A percentile compares a stretch with the other conserved stretches of the same genome.
Conservation (phyloP, 2,888 invertebrate species). For the Tenthredo distinguenda region DNA sequence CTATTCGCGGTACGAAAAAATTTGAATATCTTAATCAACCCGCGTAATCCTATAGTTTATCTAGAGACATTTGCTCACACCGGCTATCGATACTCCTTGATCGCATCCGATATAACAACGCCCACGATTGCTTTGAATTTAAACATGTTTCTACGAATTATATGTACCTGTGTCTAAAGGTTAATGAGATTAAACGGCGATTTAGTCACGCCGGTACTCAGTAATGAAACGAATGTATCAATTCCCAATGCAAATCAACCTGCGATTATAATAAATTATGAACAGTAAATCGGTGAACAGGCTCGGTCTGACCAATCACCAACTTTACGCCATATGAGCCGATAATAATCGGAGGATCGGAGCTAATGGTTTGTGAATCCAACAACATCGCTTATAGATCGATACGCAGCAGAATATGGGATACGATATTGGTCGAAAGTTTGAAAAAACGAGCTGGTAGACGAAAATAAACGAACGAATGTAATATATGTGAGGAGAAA, state of each 20-base stretch:
- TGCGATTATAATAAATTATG: neutral
- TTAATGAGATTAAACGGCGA: neutral
- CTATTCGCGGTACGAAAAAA: neutral
- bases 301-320: neutral
- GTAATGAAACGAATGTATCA: neutral
- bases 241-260: neutral
- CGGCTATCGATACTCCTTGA: neutral
- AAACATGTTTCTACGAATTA: neutral
- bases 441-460: slow-evolving; percentile 47
- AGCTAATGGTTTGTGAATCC: neutral
- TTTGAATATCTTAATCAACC: slow-evolving; percentile 33
- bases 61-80: neutral
- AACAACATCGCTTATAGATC: neutral
- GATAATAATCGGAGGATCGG: neutral
- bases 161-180: neutral
- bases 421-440: neutral
- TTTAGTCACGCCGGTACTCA: neutral
- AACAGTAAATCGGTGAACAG: neutral
- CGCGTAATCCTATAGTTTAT: neutral
- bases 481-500: slow-evolving; percentile 61
- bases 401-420: neutral
- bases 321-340: neutral
- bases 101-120: neutral
- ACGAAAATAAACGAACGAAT: slow-evolving; percentile 68
- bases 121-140: neutral